phyloP scores from a whole-genome alignment of 2,797 vertebrate species.

The Antennarius maculatus region DNA sequence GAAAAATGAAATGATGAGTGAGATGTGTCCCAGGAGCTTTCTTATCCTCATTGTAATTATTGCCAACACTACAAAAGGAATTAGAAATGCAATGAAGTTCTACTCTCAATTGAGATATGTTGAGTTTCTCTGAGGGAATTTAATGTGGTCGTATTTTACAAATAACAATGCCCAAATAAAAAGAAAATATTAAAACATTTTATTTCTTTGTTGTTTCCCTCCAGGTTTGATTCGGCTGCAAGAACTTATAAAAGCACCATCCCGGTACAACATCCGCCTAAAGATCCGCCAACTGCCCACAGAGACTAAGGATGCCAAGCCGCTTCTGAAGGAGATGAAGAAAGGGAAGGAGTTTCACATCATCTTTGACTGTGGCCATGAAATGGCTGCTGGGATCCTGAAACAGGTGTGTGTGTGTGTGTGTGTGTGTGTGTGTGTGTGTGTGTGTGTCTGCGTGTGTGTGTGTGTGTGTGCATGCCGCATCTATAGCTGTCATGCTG shows the following conservation, averaged over 20 bases:
- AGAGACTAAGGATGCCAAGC: slow-evolving; percentile 95
- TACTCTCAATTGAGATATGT: slow-evolving; percentile 56
- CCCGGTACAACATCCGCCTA: slow-evolving; percentile 95
- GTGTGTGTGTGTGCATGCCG: too few relatives aligned
- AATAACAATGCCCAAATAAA: neutral
- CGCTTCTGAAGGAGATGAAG: slow-evolving; percentile 98
- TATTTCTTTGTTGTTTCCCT: slow-evolving; percentile 1
- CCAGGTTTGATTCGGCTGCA: slow-evolving; percentile 96
- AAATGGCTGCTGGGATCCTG: slow-evolving; percentile 96
- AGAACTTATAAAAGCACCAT: slow-evolving; percentile 98
- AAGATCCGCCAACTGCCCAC: slow-evolving; percentile 96
- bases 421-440: neutral
- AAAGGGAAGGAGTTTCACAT: slow-evolving; percentile 97
- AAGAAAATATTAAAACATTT: slow-evolving; percentile 5
- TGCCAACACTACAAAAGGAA: slow-evolving; percentile 46
- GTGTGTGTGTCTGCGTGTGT: too few relatives aligned
- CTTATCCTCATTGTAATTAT: slow-evolving; percentile 64
- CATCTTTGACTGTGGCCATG: slow-evolving; percentile 97
- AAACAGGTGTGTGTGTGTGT: slow-evolving; percentile 87
- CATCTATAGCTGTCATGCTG: too few relatives aligned
- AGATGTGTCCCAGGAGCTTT: slow-evolving; percentile 51
- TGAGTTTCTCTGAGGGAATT: slow-evolving; percentile 39
- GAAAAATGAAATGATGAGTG: slow-evolving; percentile 49
- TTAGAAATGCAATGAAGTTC: slow-evolving; percentile 16
- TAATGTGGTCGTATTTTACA: slow-evolving; percentile 16